Percentiles rank a stretch among this genome's conserved stretches.
Conservation (phyloP, 2,888 invertebrate genomes). For the Catocala nupta region DNA sequence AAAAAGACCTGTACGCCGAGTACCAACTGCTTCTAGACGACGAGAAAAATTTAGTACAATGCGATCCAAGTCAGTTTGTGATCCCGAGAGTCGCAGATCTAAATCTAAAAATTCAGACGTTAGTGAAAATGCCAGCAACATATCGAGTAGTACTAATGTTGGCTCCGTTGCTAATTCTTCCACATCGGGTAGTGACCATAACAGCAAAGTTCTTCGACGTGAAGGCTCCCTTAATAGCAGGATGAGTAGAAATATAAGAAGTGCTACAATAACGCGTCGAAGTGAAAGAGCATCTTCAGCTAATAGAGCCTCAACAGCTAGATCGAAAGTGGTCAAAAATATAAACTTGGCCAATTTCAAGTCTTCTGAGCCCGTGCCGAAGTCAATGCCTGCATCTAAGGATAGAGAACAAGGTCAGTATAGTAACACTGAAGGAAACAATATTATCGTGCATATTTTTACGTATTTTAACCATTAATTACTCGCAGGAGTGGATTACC, state of each 20-base stretch:
- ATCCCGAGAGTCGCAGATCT: constrained; percentile 76
- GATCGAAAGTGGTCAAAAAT: constrained; percentile 86
- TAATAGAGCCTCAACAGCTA: constrained; percentile 89
- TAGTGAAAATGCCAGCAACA: constrained; percentile 79
- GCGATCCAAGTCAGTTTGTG: constrained; percentile 83
- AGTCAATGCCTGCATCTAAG: constrained; percentile 83
- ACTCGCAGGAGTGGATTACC: constrained; percentile 92
- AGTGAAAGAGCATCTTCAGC: constrained; percentile 82
- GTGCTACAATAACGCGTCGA: constrained; percentile 81
- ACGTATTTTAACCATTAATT: background rate
- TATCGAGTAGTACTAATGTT: constrained; percentile 78
- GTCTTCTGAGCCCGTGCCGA: constrained; percentile 83
- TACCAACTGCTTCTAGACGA: constrained; percentile 75
- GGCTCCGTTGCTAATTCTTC: constrained; percentile 81
- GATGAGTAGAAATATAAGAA: constrained; percentile 79
- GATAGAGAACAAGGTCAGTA: constrained; percentile 90
- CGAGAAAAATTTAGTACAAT: constrained; percentile 78
- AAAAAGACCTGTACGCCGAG: constrained; percentile 73
- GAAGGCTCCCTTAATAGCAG: constrained; percentile 78
- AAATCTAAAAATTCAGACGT: constrained; percentile 74
- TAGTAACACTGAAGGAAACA: background rate
- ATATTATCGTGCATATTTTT: background rate
- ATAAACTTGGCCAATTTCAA: constrained; percentile 76
- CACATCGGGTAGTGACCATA: constrained; percentile 81
- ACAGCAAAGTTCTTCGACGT: constrained; percentile 72